Conservation (phyloP, 2,113 vertebrate genomes). For the Danionella cerebrum region DNA sequence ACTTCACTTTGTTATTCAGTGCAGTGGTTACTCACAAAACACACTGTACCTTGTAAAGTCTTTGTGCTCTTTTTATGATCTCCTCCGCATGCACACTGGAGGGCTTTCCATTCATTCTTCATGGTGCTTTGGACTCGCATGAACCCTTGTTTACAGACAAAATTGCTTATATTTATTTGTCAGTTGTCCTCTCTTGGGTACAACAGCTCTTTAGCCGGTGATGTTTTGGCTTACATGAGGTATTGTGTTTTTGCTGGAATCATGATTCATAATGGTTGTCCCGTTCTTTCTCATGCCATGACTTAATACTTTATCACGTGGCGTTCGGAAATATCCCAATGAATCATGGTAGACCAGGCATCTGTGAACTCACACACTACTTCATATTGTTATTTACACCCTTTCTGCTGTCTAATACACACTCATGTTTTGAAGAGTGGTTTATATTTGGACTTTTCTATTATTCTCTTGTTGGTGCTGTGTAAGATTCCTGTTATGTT, state of each 20-base stretch:
- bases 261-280: too few species aligned
- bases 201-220: background rate
- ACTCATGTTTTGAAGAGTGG: too few species aligned
- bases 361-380: background rate
- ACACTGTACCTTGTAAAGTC: conserved; percentile 27
- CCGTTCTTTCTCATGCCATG: background rate
- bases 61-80: conserved; percentile 34
- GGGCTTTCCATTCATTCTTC: conserved; percentile 6
- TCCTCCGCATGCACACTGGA: conserved; percentile 8
- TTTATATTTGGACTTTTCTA: too few species aligned
- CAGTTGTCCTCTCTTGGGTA: conserved; percentile 3
- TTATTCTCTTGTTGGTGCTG: too few species aligned
- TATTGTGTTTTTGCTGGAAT: background rate
- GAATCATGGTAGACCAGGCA: conserved; percentile 4
- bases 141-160: conserved; percentile 2
- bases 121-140: background rate
- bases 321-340: background rate
- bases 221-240: background rate
- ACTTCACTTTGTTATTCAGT: conserved; percentile 16
- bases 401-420: background rate
- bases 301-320: background rate
- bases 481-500: too few species aligned
- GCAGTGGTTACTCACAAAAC: conserved; percentile 22
- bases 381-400: background rate
- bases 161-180: conserved; percentile 13